Base-by-base conservation (phyloP, 2,113 vertebrate species). In the Ailuropoda melanoleuca region DNA sequence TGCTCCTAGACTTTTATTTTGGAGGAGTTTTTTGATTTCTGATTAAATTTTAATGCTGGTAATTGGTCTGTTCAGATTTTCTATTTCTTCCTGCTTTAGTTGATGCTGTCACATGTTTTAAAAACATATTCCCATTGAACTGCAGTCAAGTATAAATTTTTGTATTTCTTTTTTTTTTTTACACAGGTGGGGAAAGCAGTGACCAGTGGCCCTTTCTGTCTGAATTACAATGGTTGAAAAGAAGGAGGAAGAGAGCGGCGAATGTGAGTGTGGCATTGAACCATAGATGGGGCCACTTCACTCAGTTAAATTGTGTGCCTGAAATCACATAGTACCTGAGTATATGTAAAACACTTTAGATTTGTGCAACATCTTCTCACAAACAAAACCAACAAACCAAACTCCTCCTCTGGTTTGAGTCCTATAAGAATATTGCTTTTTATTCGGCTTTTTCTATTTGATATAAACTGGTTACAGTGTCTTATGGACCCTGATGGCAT, bases 201-300 rank as follows among this genome's bases (percentile, higher is more conserved):
- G 99, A 98, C 8, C 98, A 99, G 95, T 99, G 99, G 98, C 99
- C 99, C 93, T 98, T 99, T 81, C 95, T 99, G 3, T 97, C 98
- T 95, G 99, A 99, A 96, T 98, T 99, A 81, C 99, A 99, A 96
- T 99, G 99, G 99, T 98, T 99, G 97, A 99, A 98, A 96, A 99
- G 99, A 98, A 99, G 99, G 96, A 98, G 99, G 99, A 99, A 99
- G 99, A 99, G 99, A 98, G 99, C 99, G 60, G 99, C 99, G 97
- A 99, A 99, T 99, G 98, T 98, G 97, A 98, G 87, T 96, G 53
- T 97, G 55, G 8, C 56, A 24, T 55, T 43, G 53, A 88, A 15
- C 92, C 78, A 3, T 21, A 2, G 53, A 21, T 10, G 7, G 17
- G 50, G 74, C 75, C 60, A 3, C 77, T 81, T 53, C 29, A 13